Evolutionary conservation across 2,113 vertebrate species (phyloP), one percentile per base, ranked within the genome.

Genomic region (Passer montanus): DNA sequence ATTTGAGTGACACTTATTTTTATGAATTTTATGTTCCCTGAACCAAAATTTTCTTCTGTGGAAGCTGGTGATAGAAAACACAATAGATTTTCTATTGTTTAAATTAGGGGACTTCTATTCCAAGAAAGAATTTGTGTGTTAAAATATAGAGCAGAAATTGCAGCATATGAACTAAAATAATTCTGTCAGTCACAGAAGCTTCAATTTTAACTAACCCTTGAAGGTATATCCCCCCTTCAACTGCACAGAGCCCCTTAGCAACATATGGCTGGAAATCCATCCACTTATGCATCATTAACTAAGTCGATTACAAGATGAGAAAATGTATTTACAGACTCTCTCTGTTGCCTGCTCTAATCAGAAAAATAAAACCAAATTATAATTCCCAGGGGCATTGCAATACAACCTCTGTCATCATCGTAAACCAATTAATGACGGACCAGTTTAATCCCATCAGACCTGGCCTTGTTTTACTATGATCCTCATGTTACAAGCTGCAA

Each of bases 341-440:
- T 76, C 44, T 91, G 28, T 60, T 80, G 62, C 55, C 62, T 11
- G 59, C 46, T 16, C 59, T 76, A 53, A 87, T 83, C 55, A 85
- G 67, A 95, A 95, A 37, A 91, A 84, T 73, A 69, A 85, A 87
- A 31, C 14, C 27, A 47, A 94, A 85, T 43, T 50, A 60, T 39
- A 87, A 83, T 88, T 83, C 74, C 66, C 68, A 70, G 58, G 17
- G 58, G 53, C 37, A 53, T 6, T 87, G 62, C 43, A 95, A 91
- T 50, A 73, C 26, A 89, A 62, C 28, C n/a, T 68, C 53, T 80
- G 37, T 15, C 1, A 0, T 43, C 27, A 27, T n/a, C 3, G 7
- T 78, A 84, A 96, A 84, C 19, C 30, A 43, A 41, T 93, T 89
- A 91, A 89, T 55, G 59, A 88, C 9, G 59, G 67, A 15, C 21